Percentiles rank a stretch among this genome's conserved stretches.
Evolutionary conservation across 2,113 vertebrate species (phyloP).

Genomic region (Telmatochromis sp.): DNA sequence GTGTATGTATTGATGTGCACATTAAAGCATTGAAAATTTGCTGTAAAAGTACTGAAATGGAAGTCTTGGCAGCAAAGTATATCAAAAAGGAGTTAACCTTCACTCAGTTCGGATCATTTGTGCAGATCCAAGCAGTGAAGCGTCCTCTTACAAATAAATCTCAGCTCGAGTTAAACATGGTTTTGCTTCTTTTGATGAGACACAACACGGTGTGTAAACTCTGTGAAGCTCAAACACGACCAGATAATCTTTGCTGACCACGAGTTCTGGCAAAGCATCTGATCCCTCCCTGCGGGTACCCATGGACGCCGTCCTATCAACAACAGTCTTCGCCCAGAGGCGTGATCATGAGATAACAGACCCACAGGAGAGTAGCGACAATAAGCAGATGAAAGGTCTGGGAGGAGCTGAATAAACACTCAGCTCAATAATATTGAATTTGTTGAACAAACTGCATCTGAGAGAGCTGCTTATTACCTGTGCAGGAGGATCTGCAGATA

Average conservation of each 20-base stretch:
- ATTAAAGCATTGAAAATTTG: neutral
- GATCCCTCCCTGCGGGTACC: neutral
- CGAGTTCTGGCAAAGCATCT: slow-evolving; percentile 24
- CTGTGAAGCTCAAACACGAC: slow-evolving; percentile 16
- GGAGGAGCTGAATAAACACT: slow-evolving; percentile 28
- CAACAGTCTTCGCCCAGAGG: slow-evolving; percentile 16
- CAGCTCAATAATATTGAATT: slow-evolving; percentile 20
- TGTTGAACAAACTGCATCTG: neutral
- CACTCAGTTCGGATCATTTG: neutral
- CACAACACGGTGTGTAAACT: neutral
- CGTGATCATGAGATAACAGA: slow-evolving; percentile 46
- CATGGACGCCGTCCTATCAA: slow-evolving; percentile 32
- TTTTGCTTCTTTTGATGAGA: neutral
- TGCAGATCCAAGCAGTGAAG: neutral
- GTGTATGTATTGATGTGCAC: neutral
- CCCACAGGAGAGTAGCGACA: slow-evolving; percentile 2
- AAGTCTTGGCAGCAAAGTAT: neutral
- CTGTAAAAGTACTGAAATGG: neutral
- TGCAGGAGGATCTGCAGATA: neutral
- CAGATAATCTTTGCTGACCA: slow-evolving; percentile 44
- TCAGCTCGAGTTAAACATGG: neutral
- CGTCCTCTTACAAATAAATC: neutral
- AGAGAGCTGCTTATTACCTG: neutral
- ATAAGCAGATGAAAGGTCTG: slow-evolving; percentile 24
- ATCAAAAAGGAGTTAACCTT: neutral